phyloP scores from a whole-genome alignment of 2,113 vertebrate species.

The Marcusenius ussheri region DNA sequence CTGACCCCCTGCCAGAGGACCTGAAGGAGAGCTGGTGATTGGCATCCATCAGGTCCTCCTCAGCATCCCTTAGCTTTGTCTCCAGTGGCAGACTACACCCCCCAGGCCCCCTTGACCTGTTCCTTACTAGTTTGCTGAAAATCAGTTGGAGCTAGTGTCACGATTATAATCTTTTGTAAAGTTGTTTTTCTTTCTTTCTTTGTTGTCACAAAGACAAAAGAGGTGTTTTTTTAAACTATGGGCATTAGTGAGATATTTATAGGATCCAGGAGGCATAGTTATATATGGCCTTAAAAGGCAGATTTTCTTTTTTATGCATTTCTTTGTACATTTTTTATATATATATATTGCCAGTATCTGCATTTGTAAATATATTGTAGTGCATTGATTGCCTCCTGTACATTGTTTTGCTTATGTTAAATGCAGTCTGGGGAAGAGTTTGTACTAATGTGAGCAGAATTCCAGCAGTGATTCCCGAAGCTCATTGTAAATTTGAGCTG shows the following conservation, averaged over 20 bases:
- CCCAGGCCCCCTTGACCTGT: conserved; percentile 20
- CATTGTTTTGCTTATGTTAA: conserved; percentile 23
- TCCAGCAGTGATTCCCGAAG: neutral
- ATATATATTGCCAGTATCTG: conserved; percentile 31
- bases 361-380: conserved; percentile 51
- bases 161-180: conserved; percentile 46
- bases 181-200: conserved; percentile 40
- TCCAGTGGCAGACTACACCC: conserved; percentile 68
- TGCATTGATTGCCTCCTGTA: conserved; percentile 42
- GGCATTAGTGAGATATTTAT: conserved; percentile 68
- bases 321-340: conserved; percentile 30
- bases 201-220: conserved; percentile 34
- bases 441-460: conserved; percentile 3
- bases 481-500: neutral
- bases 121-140: conserved; percentile 40
- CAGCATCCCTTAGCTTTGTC: conserved; percentile 53
- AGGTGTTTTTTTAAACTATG: conserved; percentile 25
- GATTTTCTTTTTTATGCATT: conserved; percentile 26
- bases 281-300: conserved; percentile 30
- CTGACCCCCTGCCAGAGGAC: conserved; percentile 51
- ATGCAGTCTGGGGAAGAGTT: conserved; percentile 16
- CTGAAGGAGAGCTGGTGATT: conserved; percentile 63
- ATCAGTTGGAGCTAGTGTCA: conserved; percentile 37
- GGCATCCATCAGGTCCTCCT: conserved; percentile 15
- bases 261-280: conserved; percentile 44